A percentile compares a stretch with the other conserved stretches of the same genome.
Evolutionary conservation across 2,888 invertebrate genomes (phyloP).

Genomic region (Dryobotodes eremita): DNA sequence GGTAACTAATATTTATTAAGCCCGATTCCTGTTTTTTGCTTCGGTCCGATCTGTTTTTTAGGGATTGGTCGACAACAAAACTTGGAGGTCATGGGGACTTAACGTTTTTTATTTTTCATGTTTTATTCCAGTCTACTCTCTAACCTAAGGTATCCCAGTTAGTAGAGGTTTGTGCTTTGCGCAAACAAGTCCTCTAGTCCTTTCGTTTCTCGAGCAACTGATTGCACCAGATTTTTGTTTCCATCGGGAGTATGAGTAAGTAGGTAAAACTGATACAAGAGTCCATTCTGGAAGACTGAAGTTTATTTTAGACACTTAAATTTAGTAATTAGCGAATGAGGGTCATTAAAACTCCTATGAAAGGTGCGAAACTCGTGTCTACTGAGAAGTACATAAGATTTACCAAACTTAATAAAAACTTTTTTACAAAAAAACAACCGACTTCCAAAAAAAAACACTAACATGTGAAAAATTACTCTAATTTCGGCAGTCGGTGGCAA

Average conservation of each 20-base stretch:
- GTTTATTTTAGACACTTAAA: neutral
- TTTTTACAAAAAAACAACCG: no score
- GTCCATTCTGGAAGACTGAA: neutral
- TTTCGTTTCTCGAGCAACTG: neutral
- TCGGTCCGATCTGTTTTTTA: constrained; percentile 31
- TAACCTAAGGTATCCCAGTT: constrained; percentile 13
- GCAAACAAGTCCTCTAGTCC: neutral
- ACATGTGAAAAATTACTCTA: no score
- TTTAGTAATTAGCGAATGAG: constrained; percentile 4
- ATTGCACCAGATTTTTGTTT: neutral
- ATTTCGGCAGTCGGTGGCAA: no score
- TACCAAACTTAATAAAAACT: no score
- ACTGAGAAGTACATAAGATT: neutral
- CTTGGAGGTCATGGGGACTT: constrained; percentile 41
- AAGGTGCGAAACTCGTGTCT: constrained; percentile 14
- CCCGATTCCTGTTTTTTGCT: constrained; percentile 36
- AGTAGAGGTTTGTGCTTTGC: constrained; percentile 5
- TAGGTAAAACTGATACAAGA: neutral
- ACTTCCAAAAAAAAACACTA: no score
- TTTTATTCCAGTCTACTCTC: constrained; percentile 38
- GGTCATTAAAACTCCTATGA: constrained; percentile 8
- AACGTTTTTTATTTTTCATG: constrained; percentile 33
- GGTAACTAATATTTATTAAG: constrained; percentile 12
- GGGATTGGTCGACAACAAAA: constrained; percentile 46
- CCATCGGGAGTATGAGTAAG: neutral